phyloP scores from a whole-genome alignment of 2,113 vertebrate genomes.

The Corvus cornix region DNA sequence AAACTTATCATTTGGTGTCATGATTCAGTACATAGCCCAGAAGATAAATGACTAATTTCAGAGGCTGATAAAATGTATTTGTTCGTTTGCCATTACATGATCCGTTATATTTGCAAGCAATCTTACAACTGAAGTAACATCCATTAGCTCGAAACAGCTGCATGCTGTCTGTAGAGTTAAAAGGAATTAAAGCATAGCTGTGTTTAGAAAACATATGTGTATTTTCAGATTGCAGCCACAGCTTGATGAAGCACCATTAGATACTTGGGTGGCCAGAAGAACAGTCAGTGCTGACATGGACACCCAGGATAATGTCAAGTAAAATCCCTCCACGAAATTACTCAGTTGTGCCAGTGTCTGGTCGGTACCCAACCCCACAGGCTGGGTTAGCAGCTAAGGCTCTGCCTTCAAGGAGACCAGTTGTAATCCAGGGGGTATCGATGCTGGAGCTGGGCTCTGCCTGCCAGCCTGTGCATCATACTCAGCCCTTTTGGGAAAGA shows the following conservation, averaged over 20 bases:
- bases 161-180: conserved; percentile 18
- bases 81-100: conserved; percentile 48
- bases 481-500: not conserved
- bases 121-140: conserved; percentile 25
- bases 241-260: not conserved
- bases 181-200: not conserved
- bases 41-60: conserved; percentile 63
- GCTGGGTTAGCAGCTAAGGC: not conserved
- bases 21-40: conserved; percentile 62
- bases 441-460: not conserved
- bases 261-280: conserved; percentile 27
- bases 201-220: not conserved
- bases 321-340: not conserved
- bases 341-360: not conserved
- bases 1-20: conserved; percentile 72
- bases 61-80: conserved; percentile 75
- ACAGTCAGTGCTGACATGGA: not conserved
- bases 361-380: not conserved
- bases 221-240: not conserved
- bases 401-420: not conserved
- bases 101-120: conserved; percentile 52
- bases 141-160: conserved; percentile 45
- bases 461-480: not conserved
- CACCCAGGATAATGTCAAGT: not conserved
- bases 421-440: not conserved